Base-by-base conservation (phyloP, 2,113 vertebrate species). In the Falcunculus frontatus region DNA sequence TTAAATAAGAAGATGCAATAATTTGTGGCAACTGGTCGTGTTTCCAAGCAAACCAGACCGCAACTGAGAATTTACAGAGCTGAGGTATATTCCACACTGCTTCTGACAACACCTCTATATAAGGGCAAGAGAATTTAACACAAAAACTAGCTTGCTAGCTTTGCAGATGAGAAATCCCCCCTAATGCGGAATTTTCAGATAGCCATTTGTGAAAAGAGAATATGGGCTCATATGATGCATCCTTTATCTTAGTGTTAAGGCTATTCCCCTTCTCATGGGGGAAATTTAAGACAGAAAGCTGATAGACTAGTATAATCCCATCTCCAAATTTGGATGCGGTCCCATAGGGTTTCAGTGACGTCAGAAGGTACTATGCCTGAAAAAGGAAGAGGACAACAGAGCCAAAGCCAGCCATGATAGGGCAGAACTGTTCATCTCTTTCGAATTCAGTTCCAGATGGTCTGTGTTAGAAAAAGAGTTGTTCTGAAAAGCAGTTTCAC, bases 301-400 rank as follows among this genome's bases (percentile, higher is more conserved):
- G 23, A 76, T 2, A 1, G 21, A 62, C 7, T 2, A 0, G 0
- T 25, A 23, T 68, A 80, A 69, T 13, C 22, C 33, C 11, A 2
- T 37, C 26, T 67, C 35, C 47, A 86, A 74, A 70, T 55, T 0
- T 59, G 47, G 55, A 50, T 52, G 63, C 33, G 83, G 53, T 56
- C 9, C 75, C 41, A 14, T 6, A 41, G 73, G 21, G 47, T 52
- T 77, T 46, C 1, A 1, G 39, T 46, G 39, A 44, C 16, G 1
- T 39, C 91, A 86, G 86, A 60, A 86, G 46, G 33, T 39, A 12
- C 33, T 33, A 4, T 23, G 44, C 14, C 55, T 65, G 21, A 74
- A 47, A 76, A 87, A 74, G 44, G 30, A 80, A 33, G 23, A 74
- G 63, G 44, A 63, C 35, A 63, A 52, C 32, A 64, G 20, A 74